Evolutionary conservation across 2,888 invertebrate genomes (phyloP).

Genomic region (Napeogenes sylphis): DNA sequence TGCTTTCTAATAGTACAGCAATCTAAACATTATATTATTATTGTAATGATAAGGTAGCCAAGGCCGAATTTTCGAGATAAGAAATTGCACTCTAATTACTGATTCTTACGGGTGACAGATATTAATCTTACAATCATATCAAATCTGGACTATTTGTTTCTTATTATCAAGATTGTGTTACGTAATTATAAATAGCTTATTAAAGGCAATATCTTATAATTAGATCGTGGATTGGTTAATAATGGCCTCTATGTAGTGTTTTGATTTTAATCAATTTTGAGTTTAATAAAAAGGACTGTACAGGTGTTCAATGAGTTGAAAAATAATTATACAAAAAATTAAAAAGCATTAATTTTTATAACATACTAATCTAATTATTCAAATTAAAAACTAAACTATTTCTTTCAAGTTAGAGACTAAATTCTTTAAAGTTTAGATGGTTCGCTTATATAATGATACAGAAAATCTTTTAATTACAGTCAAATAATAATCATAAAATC

Average conservation of each 20-base stretch:
- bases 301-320: too few relatives aligned
- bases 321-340: too few relatives aligned
- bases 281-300: too few relatives aligned
- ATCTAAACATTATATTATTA: conserved; percentile 54
- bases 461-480: too few relatives aligned
- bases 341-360: too few relatives aligned
- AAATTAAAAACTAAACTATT: too few relatives aligned
- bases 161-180: conserved; percentile 57
- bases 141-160: conserved; percentile 60
- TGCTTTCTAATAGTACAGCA: conserved; percentile 67
- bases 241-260: neutral
- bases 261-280: neutral
- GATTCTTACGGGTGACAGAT: conserved; percentile 27
- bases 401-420: too few relatives aligned
- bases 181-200: conserved; percentile 34
- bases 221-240: conserved; percentile 3
- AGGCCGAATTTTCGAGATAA: conserved; percentile 63
- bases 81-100: conserved; percentile 45
- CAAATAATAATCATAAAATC: too few relatives aligned
- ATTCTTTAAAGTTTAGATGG: too few relatives aligned
- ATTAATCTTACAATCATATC: conserved; percentile 44
- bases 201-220: neutral
- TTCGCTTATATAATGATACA: too few relatives aligned
- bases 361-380: too few relatives aligned
- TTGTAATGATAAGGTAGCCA: conserved; percentile 70